Conservation (phyloP, 2,113 vertebrate species). For the Petromus typicus region DNA sequence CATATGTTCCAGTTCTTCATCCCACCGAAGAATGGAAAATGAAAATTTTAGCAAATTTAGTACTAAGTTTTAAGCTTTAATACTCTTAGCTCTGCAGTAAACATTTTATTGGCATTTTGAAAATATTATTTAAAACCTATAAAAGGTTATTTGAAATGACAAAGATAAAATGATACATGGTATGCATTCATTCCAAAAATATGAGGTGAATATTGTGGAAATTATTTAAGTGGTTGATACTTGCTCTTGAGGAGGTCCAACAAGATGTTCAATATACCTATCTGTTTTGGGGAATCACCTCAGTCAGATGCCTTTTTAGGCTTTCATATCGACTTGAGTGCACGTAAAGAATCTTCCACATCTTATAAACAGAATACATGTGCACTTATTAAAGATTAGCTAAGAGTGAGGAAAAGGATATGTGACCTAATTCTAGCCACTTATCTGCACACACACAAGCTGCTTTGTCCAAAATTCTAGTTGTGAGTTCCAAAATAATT, state of each 20-base stretch:
- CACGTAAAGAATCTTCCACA: not conserved
- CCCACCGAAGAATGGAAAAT: constrained; percentile 18
- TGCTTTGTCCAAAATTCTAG: not conserved
- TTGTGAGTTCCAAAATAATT: not conserved
- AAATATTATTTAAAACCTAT: constrained; percentile 18
- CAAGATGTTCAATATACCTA: not conserved
- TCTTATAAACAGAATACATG: not conserved
- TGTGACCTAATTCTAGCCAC: not conserved
- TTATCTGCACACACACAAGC: not conserved
- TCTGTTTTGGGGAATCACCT: not conserved
- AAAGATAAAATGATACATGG: constrained; percentile 20
- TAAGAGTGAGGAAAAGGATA: not conserved
- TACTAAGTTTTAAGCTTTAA: constrained; percentile 27
- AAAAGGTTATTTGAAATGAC: constrained; percentile 45
- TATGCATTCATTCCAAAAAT: not conserved
- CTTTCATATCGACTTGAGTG: not conserved
- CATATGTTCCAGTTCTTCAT: not conserved
- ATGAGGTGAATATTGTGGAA: not conserved
- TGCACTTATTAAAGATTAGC: not conserved
- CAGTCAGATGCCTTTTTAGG: not conserved
- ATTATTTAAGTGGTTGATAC: not conserved
- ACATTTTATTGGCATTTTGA: constrained; percentile 54
- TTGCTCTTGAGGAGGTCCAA: not conserved
- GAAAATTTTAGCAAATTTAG: constrained; percentile 26
- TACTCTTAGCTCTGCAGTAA: not conserved